Conservation (phyloP, 2,797 vertebrate species). For the Myotis daubentonii region DNA sequence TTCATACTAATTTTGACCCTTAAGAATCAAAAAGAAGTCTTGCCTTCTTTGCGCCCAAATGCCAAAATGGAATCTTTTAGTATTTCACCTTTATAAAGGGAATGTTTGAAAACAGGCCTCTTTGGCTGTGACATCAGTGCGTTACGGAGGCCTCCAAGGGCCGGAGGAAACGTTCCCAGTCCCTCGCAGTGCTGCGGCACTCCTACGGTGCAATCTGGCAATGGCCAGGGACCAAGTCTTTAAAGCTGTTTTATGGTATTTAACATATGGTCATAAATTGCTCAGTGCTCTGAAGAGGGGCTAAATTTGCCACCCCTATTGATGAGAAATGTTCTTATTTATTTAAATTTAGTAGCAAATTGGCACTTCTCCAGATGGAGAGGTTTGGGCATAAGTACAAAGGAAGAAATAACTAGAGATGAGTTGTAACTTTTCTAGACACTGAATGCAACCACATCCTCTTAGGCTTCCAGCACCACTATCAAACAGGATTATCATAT, state of each 20-base stretch:
- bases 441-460: slow-evolving; percentile 34
- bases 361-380: slow-evolving; percentile 76
- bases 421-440: slow-evolving; percentile 63
- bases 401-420: slow-evolving; percentile 72
- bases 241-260: slow-evolving; percentile 73
- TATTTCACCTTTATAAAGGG: slow-evolving; percentile 77
- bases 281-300: slow-evolving; percentile 76
- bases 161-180: slow-evolving; percentile 64
- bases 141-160: slow-evolving; percentile 44
- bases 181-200: slow-evolving; percentile 37
- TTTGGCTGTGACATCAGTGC: slow-evolving; percentile 69
- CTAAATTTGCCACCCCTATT: slow-evolving; percentile 74
- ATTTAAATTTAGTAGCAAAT: slow-evolving; percentile 81
- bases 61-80: slow-evolving; percentile 75
- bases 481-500: neutral
- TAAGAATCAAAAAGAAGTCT: slow-evolving; percentile 68
- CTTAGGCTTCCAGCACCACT: neutral
- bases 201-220: slow-evolving; percentile 69
- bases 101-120: slow-evolving; percentile 77
- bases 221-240: slow-evolving; percentile 65
- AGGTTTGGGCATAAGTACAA: slow-evolving; percentile 72
- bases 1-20: slow-evolving; percentile 67
- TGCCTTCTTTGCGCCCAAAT: slow-evolving; percentile 73
- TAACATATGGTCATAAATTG: slow-evolving; percentile 78
- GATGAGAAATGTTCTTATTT: slow-evolving; percentile 82